A percentile compares a stretch with the other conserved stretches of the same genome.
Evolutionary conservation across 1,140 invertebrate genomes (phyloP).

Genomic region (Bemisia tabaci): DNA sequence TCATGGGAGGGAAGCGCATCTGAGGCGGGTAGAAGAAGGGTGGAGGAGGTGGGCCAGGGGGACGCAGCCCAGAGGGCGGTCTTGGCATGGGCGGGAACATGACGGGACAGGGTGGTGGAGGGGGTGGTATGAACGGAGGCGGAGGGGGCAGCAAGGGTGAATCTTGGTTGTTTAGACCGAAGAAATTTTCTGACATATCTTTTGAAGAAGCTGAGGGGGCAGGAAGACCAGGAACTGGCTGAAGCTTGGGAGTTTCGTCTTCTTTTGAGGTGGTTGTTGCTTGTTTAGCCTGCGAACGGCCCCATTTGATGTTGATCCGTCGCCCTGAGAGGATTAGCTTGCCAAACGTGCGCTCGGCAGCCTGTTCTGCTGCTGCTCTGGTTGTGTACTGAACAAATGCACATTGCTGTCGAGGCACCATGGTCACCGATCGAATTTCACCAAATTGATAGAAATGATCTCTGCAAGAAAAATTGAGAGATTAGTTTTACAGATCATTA

Average conservation of each 20-base stretch:
- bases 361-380: conserved; percentile 74
- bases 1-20: not conserved
- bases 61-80: not conserved
- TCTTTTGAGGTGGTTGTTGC: not conserved
- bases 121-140: not conserved
- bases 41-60: not conserved
- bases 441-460: conserved; percentile 98
- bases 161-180: not conserved
- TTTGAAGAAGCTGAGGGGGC: not conserved
- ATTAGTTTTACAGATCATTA: no score
- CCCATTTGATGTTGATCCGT: conserved; percentile 93
- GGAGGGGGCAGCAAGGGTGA: not conserved
- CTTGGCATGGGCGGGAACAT: not conserved
- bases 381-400: conserved; percentile 95
- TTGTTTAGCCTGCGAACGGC: conserved; percentile 57
- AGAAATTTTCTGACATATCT: not conserved
- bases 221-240: not conserved
- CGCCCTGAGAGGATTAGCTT: conserved; percentile 78
- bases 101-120: not conserved
- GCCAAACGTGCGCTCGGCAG: conserved; percentile 93
- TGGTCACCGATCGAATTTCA: conserved; percentile 87
- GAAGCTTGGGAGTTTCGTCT: not conserved
- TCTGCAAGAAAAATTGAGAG: conserved; percentile 29
- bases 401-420: conserved; percentile 88
- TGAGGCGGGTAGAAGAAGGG: not conserved